These are phyloP conservation scores for Lacanobia wlatinum DNA, from an alignment of 2,888 invertebrate species.

Conservation along the genomic window DNA sequence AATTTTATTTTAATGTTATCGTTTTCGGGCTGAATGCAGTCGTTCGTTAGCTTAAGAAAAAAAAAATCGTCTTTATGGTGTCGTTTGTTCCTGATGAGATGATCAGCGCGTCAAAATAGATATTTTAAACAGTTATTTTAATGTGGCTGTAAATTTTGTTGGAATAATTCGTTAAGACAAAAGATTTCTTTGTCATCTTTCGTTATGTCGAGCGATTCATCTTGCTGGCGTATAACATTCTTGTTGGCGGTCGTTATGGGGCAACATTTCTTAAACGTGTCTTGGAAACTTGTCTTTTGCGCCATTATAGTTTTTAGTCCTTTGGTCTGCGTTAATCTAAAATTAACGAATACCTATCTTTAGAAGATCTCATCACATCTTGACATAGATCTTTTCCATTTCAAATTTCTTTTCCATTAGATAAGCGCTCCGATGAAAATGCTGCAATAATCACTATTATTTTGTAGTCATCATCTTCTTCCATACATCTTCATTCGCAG, in stretches of 20 bases:
- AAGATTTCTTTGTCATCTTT: conserved; percentile 47
- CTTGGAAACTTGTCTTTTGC: conserved; percentile 23
- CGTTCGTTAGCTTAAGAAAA: conserved; percentile 75
- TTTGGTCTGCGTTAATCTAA: neutral
- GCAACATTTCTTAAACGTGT: conserved; percentile 12
- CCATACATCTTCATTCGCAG: too few relatives aligned
- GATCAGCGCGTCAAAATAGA: conserved; percentile 65
- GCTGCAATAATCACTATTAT: too few relatives aligned
- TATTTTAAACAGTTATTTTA: conserved; percentile 57
- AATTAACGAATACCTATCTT: neutral
- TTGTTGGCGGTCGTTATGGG: conserved; percentile 1
- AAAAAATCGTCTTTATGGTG: conserved; percentile 65
- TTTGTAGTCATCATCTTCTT: too few relatives aligned
- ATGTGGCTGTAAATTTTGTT: conserved; percentile 57
- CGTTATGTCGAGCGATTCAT: conserved; percentile 30
- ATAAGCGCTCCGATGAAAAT: too few relatives aligned
- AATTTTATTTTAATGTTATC: conserved; percentile 85
- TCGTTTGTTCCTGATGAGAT: conserved; percentile 67
- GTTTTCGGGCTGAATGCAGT: conserved; percentile 63
- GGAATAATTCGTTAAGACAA: conserved; percentile 52
- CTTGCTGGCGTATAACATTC: conserved; percentile 10
- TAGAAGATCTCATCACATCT: neutral
- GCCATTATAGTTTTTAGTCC: neutral
- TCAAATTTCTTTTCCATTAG: neutral
- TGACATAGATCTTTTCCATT: too few relatives aligned